These are phyloP conservation scores for Rousettus leschenaultii DNA, from an alignment of 2,113 vertebrate species.

Conservation along the genomic window DNA sequence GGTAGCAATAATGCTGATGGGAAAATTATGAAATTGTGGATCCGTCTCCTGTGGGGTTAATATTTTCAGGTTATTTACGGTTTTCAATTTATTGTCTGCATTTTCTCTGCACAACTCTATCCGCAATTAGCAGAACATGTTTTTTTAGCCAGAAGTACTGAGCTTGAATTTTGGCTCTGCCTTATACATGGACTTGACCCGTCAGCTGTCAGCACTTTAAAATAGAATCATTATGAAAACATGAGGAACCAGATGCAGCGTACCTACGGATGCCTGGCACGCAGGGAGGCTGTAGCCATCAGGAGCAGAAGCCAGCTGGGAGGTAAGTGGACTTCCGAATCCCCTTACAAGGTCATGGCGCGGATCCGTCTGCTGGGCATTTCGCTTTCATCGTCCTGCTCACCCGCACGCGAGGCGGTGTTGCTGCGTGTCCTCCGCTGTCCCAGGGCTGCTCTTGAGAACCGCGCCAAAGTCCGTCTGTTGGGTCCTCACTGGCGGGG, in stretches of 20 bases:
- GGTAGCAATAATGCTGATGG: background rate
- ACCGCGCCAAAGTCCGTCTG: accelerated
- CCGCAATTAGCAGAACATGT: background rate
- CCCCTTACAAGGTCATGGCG: background rate
- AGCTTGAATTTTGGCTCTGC: background rate
- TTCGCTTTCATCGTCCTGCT: background rate
- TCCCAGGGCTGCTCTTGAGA: background rate
- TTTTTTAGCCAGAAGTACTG: background rate
- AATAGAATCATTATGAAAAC: accelerated
- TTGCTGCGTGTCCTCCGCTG: accelerated
- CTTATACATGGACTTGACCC: background rate
- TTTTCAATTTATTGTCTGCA: background rate
- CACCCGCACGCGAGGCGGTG: too few relatives aligned
- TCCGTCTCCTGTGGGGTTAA: background rate
- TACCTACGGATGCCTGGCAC: background rate
- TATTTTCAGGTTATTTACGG: background rate
- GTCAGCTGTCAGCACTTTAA: background rate
- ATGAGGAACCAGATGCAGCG: accelerated
- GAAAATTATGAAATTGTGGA: background rate
- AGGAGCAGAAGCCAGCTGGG: too few relatives aligned
- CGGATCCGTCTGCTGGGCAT: background rate
- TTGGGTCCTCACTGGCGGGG: too few relatives aligned
- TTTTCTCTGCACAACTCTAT: background rate
- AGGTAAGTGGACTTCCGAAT: background rate
- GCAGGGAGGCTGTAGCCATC: background rate